Conservation (phyloP, 53 echinoderm and acorn worm species). For the Astropecten irregularis region DNA sequence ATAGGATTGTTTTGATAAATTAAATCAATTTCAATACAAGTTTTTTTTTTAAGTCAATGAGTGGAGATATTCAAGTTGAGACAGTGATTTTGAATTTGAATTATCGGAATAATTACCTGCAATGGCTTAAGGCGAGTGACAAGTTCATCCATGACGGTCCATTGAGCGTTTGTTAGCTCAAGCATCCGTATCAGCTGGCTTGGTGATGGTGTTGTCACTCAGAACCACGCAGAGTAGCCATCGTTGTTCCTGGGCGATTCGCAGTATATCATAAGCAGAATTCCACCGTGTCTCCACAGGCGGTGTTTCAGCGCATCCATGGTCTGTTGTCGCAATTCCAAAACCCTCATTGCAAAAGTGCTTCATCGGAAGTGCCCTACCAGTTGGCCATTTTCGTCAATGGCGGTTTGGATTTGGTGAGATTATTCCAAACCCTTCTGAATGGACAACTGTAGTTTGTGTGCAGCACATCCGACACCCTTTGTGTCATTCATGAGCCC, state of each 20-base stretch:
- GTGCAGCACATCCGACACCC: slow-evolving; percentile 60
- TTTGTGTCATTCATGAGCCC: slow-evolving; percentile 2
- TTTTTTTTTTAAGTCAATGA: too few relatives aligned
- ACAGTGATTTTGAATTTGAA: too few relatives aligned
- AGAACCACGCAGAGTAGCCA: slow-evolving; percentile 36
- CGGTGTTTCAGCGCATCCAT: slow-evolving; percentile 19
- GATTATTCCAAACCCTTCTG: slow-evolving; percentile 40
- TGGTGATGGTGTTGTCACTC: slow-evolving; percentile 21
- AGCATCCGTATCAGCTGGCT: slow-evolving; percentile 28
- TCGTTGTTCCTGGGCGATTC: slow-evolving; percentile 9
- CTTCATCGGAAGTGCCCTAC: slow-evolving; percentile 21
- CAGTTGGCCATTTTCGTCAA: not conserved
- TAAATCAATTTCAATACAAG: too few relatives aligned
- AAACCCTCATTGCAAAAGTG: slow-evolving; percentile 16
- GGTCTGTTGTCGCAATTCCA: slow-evolving; percentile 17
- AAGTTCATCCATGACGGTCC: slow-evolving; percentile 4
- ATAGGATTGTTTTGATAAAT: too few relatives aligned
- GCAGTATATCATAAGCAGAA: slow-evolving; percentile 21
- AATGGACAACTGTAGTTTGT: slow-evolving; percentile 65
- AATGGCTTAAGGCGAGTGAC: slow-evolving; percentile 51
- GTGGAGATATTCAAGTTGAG: too few relatives aligned
- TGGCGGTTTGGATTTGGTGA: not conserved
- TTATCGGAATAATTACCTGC: too few relatives aligned
- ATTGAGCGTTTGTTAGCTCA: slow-evolving; percentile 17
- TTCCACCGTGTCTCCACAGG: slow-evolving; percentile 45